Base-by-base conservation (phyloP, 2,113 vertebrate genomes). In the Orthochromis indermauri region DNA sequence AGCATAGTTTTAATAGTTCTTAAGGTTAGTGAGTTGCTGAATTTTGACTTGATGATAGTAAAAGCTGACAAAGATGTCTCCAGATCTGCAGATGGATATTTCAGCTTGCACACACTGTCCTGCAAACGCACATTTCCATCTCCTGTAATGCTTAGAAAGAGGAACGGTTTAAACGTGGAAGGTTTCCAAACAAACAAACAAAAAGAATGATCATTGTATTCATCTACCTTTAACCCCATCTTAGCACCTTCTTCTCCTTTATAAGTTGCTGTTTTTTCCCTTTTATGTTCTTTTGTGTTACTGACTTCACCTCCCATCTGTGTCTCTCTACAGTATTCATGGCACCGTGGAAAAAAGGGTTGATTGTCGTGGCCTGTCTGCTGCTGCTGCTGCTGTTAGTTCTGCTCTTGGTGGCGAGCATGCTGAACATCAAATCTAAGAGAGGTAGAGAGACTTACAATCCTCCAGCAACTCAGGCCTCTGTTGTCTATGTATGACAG, bases 361-460 rank as follows among this genome's bases (percentile, higher is more conserved):
- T 97, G 89, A 96, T 96, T 68, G 88, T 28, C 1, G 85, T 53
- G 0, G 21, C 84, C 82, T 87, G 92, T 79, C 66, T 96, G 66
- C 78, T 97, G 84, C 17, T 85, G 16, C 19, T 93, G 66, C 17
- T 85, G 14, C 5, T 93, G 61, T 4, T 51, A 1, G 26, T 81
- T 28, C 26, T 95, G 51, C 55, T 92, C 28, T 10, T 81, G 78
- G 35, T 92, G 80, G 78, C 85, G 26, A 42, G 54, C 45, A 81
- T 95, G 68, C 85, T 95, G 42, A 85, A 49, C 88, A 93, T 86
- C 94, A 94, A 8, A 87, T 89, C 88, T 92, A 95, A 91, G 86
- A 88, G 94, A 97, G 97, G 97, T 97, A 97, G 93, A 95, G 47
- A 95, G 83, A 93, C 91, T 89, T 95, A 94, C 92, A 92, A 47